Evolutionary conservation across 2,113 vertebrate species (phyloP), one percentile per base, ranked within the genome.

Genomic region (Campylorhamphus procurvoides): DNA sequence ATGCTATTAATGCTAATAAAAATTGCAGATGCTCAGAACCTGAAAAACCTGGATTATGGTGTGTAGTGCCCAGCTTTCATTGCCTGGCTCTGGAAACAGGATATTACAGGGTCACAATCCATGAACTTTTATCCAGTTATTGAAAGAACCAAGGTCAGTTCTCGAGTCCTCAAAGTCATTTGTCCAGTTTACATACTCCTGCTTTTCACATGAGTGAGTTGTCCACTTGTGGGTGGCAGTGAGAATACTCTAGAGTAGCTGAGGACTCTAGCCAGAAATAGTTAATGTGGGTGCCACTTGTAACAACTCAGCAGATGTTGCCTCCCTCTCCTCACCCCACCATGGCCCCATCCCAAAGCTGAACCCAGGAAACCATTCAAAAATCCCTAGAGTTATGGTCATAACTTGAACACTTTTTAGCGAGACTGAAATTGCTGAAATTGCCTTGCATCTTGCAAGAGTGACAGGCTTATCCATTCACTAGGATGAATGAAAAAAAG

Each of bases 311-410:
- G 47, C n/a, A 14, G 29, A 44, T n/a, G 22, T 7, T 64, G 10
- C 13, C 11, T 63, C 29, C 24, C 4, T 6, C 39, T 63, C 17
- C n/a, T 31, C 50, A 42, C 29, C 14, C 15, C 19, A 8, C 10
- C 20, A 6, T 0, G 0, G 12, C 16, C 24, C 6, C 1, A 0
- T 9, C 27, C 28, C 5, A 14, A 63, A 87, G 11, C 35, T 25
- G 22, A 75, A 55, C 8, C 4, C 25, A 66, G n/a, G 14, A 77
- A 20, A 40, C 7, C 13, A 78, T 78, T 18, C 14, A 77, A 42
- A 84, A 75, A 24, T 49, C 46, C 2, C 11, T 77, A 8, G 3
- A 6, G 2, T 59, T 59, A 35, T 10, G 33, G 7, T 0, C 2
- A 64, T 47, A 71, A 27, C 58, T 80, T 59, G 39, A 84, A 29